Percentiles rank a stretch among this genome's conserved stretches.
These are phyloP conservation scores for Zapus hudsonius DNA, from an alignment of 2,113 vertebrate species.

Conservation along the genomic window DNA sequence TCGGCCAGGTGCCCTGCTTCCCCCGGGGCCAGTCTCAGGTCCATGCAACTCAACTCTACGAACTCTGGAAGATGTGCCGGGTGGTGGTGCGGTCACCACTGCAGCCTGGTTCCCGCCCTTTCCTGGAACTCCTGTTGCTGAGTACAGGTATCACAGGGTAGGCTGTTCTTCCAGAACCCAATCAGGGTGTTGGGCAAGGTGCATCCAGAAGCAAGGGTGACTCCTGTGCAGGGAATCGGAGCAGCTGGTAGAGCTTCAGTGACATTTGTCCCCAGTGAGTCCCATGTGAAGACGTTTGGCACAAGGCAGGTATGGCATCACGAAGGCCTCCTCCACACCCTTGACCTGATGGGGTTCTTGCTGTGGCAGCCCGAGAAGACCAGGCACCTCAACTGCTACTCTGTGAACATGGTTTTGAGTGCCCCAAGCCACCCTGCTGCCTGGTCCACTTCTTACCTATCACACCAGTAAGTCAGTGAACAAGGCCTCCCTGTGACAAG, in stretches of 20 bases:
- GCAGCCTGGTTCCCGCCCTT: neutral
- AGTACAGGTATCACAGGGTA: too few species aligned
- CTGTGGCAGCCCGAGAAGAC: neutral
- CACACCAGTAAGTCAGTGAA: rapidly evolving
- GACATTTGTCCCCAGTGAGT: rapidly evolving
- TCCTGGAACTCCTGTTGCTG: rapidly evolving
- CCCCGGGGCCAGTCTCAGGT: neutral
- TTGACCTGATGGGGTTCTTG: neutral
- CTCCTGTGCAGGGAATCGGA: rapidly evolving
- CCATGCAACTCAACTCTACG: too few species aligned
- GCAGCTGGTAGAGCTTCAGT: too few species aligned
- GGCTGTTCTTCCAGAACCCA: neutral
- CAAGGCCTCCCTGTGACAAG: neutral
- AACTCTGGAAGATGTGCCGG: neutral
- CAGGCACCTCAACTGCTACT: neutral
- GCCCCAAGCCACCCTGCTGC: rapidly evolving
- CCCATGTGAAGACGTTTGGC: rapidly evolving
- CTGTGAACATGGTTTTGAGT: neutral
- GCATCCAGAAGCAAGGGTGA: rapidly evolving
- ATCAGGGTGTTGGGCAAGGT: rapidly evolving
- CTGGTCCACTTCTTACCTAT: neutral
- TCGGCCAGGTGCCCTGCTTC: neutral
- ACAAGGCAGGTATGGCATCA: too few species aligned
- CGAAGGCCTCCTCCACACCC: neutral
- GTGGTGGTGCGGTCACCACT: neutral